Conservation (phyloP, 2,797 vertebrate genomes). For the Buceros bicornis region DNA sequence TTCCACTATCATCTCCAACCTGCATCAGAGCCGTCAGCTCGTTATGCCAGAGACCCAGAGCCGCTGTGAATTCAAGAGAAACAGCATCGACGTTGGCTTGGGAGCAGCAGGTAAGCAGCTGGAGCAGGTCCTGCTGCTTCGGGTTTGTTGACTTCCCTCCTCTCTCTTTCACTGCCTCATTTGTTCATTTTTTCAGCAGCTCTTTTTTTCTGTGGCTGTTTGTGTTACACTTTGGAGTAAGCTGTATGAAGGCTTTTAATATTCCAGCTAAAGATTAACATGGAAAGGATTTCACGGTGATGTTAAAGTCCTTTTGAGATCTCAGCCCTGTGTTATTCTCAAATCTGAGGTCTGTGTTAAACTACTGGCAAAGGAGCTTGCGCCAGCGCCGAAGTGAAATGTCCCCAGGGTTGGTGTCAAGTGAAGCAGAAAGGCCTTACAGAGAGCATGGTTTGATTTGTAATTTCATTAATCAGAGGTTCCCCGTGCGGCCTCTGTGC, state of each 20-base stretch:
- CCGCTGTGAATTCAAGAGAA: conserved; percentile 89
- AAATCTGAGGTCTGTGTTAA: neutral
- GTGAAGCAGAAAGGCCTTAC: conserved; percentile 61
- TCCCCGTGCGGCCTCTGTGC: neutral
- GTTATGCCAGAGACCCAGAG: conserved; percentile 95
- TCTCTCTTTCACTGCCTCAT: neutral
- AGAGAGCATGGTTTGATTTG: conserved; percentile 41
- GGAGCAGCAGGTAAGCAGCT: conserved; percentile 89
- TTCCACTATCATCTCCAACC: conserved; percentile 94
- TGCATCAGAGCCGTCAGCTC: conserved; percentile 94
- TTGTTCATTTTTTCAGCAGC: accelerated
- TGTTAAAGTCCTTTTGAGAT: neutral
- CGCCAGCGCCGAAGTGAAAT: neutral
- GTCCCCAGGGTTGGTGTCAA: conserved; percentile 47
- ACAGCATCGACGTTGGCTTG: conserved; percentile 81
- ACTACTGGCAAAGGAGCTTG: conserved; percentile 19
- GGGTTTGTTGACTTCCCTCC: neutral
- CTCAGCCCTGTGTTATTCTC: neutral
- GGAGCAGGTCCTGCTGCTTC: neutral
- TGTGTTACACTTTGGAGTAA: neutral
- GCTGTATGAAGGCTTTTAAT: neutral
- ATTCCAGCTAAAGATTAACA: neutral
- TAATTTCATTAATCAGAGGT: conserved; percentile 72
- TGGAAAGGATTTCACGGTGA: neutral
- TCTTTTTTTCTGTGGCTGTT: neutral